Conservation (phyloP, 2,888 invertebrate species). For the Punctoribates punctum region DNA sequence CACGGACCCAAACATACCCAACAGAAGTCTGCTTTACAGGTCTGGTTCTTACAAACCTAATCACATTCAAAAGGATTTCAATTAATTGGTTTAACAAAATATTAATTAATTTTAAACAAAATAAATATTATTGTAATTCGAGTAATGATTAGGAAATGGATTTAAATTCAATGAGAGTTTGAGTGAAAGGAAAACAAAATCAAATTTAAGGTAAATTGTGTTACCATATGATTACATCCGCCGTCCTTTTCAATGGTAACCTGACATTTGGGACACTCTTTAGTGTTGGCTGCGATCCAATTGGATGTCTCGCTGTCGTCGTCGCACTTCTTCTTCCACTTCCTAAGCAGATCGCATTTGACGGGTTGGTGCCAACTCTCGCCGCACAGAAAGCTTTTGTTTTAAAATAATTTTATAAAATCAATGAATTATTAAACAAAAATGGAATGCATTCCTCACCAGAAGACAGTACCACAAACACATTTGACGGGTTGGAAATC, state of each 20-base stretch:
- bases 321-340: slow-evolving; percentile 98
- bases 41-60: slow-evolving; percentile 83
- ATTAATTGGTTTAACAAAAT: background rate
- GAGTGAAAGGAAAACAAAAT: no score
- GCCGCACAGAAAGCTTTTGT: slow-evolving; percentile 75
- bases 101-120: background rate
- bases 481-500: slow-evolving; percentile 89
- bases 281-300: slow-evolving; percentile 99
- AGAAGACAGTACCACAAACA: slow-evolving; percentile 87
- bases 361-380: slow-evolving; percentile 99
- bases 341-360: slow-evolving; percentile 81
- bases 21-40: slow-evolving; percentile 96
- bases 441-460: slow-evolving; percentile 56
- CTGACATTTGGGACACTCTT: slow-evolving; percentile 97
- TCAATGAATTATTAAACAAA: background rate
- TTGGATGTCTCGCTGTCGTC: slow-evolving; percentile 98
- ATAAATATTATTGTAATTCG: background rate
- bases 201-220: background rate
- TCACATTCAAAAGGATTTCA: background rate
- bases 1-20: slow-evolving; percentile 99
- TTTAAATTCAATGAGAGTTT: background rate
- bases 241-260: slow-evolving; percentile 75
- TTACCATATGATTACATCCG: slow-evolving; percentile 97
- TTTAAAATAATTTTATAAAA: background rate
- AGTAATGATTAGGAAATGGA: background rate